Evolutionary conservation across 2,113 vertebrate species (phyloP).

Genomic region (Catharus bicknelli): DNA sequence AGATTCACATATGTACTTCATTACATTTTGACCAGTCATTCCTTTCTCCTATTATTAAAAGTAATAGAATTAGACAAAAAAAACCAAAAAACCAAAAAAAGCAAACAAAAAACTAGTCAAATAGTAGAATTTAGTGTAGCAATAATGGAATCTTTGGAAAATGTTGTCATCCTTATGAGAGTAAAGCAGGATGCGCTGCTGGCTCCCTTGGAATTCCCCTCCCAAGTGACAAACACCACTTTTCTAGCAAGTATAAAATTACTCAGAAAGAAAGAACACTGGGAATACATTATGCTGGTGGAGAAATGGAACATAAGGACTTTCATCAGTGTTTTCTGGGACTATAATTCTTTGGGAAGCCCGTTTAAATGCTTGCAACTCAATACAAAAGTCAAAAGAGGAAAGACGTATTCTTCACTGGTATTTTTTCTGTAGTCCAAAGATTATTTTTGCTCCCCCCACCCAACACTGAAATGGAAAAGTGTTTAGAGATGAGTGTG

Average conservation of each 20-base stretch:
- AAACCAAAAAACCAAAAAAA: background rate
- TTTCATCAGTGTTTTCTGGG: background rate
- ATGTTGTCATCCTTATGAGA: background rate
- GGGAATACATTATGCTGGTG: background rate
- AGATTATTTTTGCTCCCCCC: background rate
- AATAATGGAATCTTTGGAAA: background rate
- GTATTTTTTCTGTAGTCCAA: background rate
- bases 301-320: background rate
- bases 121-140: background rate
- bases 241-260: conserved; percentile 8
- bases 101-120: background rate
- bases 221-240: background rate
- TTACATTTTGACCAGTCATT: conserved; percentile 46
- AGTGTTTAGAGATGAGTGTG: background rate
- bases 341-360: background rate
- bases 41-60: conserved; percentile 23
- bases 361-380: background rate
- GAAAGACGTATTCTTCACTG: background rate
- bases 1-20: conserved; percentile 47
- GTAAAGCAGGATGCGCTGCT: background rate
- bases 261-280: background rate
- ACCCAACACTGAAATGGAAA: accelerated
- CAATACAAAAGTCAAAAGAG: background rate
- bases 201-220: background rate
- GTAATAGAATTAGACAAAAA: conserved; percentile 29